Base-by-base conservation (phyloP, 2,888 invertebrate genomes). In the Ferrisia virgata region DNA sequence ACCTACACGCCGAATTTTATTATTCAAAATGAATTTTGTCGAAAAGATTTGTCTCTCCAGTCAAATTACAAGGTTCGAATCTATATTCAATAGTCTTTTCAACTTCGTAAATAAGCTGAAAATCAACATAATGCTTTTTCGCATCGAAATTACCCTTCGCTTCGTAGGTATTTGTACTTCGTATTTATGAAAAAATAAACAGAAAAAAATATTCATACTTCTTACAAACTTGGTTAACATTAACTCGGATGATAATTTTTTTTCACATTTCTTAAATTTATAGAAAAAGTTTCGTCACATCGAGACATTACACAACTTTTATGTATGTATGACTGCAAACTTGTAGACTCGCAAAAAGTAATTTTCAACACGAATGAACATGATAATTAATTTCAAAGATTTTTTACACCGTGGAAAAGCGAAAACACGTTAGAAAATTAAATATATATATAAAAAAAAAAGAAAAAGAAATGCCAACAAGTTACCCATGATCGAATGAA, bases 341-440 rank as follows among this genome's bases (percentile, higher is more conserved):
- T 64, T 64, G 25, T n/a, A 64, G 58, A 64, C 13, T 64, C 28
- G 58, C 58, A 64, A 25, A 28, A 64, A 64, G 58, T 64, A 64
- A 64, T 64, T 64, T 64, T 64, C 58, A 64, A 64, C 28, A n/a
- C 58, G 58, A 64, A 64, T 64, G 58, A 64, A 64, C 58, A 64
- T 64, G 58, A 64, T 64, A 64, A 64, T 64, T 64, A 64, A 64
- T 64, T 64, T 64, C 58, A 13, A 28, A 64, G 58, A 64, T 64
- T 64, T n/a, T 64, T 64, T 64, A 64, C 28, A 13, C 58, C 58
- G 13, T 18, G 53, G 11, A 53, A 53, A 53, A 18, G 18, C 58
- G 58, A 28, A 64, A 64, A 64, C 58, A 64, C 58, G 58, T 25
- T 64, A 3, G 58, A 13, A 25, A 64, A 64, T 64, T 64, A 64